phyloP scores from a whole-genome alignment of 64 coral and sea anemone species.

The Pachyseris speciosa region DNA sequence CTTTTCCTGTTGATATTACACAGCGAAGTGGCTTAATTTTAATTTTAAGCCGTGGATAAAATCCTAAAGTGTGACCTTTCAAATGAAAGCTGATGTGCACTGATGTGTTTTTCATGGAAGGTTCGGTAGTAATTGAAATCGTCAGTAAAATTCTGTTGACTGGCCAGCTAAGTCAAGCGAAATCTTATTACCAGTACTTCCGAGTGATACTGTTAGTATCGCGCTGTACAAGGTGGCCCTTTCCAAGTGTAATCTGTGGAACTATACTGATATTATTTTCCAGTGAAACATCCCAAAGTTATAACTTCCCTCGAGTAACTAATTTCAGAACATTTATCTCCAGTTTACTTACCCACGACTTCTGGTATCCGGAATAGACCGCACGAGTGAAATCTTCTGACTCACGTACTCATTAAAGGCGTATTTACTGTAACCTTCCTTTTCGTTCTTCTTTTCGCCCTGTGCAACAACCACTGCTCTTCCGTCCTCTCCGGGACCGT shows the following conservation, averaged over 20 bases:
- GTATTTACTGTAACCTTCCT: slow-evolving; percentile 77
- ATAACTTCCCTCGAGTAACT: no score
- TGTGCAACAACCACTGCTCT: slow-evolving; percentile 28
- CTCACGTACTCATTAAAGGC: slow-evolving; percentile 90
- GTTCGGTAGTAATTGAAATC: no score
- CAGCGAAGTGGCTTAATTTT: background rate
- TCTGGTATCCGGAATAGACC: slow-evolving; percentile 85
- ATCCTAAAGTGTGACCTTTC: no score
- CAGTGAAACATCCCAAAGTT: no score
- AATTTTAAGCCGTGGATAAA: background rate
- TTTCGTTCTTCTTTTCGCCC: slow-evolving; percentile 74
- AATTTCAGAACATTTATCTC: background rate
- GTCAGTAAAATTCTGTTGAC: no score
- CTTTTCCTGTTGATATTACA: background rate
- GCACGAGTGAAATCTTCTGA: slow-evolving; percentile 67
- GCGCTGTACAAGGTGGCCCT: no score
- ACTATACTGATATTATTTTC: no score
- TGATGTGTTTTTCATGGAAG: no score
- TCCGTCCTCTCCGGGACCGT: slow-evolving; percentile 82
- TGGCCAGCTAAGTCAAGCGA: no score
- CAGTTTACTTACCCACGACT: slow-evolving; percentile 61
- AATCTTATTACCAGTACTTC: no score
- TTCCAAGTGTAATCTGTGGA: no score
- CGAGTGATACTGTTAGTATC: no score
- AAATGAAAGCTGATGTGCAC: background rate